Evolutionary conservation across 2,113 vertebrate species (phyloP).

Genomic region (Trinectes maculatus): DNA sequence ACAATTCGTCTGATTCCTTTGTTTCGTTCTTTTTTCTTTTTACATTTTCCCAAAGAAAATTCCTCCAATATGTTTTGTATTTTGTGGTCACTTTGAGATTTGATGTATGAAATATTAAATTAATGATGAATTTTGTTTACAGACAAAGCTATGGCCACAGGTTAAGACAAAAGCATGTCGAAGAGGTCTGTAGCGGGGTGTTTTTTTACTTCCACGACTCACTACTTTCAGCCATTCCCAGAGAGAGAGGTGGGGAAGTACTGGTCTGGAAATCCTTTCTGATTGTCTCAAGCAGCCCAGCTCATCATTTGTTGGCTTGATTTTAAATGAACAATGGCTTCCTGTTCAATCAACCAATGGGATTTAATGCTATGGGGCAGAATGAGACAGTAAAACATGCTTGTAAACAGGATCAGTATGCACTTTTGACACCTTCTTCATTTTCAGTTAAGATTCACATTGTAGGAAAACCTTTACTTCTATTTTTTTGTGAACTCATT

Average conservation of each 20-base stretch:
- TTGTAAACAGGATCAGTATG: slow-evolving; percentile 67
- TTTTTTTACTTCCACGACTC: slow-evolving; percentile 1
- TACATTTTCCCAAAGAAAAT: slow-evolving; percentile 49
- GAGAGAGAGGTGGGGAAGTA: slow-evolving; percentile 19
- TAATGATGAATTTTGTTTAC: background rate
- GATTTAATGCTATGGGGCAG: slow-evolving; percentile 44
- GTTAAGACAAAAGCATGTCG: background rate
- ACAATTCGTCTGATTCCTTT: slow-evolving; percentile 41
- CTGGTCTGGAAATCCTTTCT: slow-evolving; percentile 65
- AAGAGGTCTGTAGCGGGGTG: slow-evolving; percentile 5
- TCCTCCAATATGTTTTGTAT: slow-evolving; percentile 12
- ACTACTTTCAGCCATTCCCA: background rate
- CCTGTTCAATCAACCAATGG: slow-evolving; percentile 58
- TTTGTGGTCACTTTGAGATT: slow-evolving; percentile 45
- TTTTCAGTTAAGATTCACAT: slow-evolving; percentile 38
- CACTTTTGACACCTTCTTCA: slow-evolving; percentile 39
- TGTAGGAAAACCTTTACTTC: slow-evolving; percentile 24
- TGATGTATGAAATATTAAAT: slow-evolving; percentile 12
- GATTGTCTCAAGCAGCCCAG: slow-evolving; percentile 77
- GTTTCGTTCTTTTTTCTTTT: slow-evolving; percentile 10
- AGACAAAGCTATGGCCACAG: slow-evolving; percentile 23
- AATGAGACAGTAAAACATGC: slow-evolving; percentile 68
- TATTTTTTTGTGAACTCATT: slow-evolving; percentile 16
- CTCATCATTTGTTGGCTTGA: slow-evolving; percentile 60
- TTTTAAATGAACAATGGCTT: slow-evolving; percentile 58